A percentile compares a stretch with the other conserved stretches of the same genome.
phyloP scores from a whole-genome alignment of 2,888 invertebrate genomes.

The Resseliella maxima region DNA sequence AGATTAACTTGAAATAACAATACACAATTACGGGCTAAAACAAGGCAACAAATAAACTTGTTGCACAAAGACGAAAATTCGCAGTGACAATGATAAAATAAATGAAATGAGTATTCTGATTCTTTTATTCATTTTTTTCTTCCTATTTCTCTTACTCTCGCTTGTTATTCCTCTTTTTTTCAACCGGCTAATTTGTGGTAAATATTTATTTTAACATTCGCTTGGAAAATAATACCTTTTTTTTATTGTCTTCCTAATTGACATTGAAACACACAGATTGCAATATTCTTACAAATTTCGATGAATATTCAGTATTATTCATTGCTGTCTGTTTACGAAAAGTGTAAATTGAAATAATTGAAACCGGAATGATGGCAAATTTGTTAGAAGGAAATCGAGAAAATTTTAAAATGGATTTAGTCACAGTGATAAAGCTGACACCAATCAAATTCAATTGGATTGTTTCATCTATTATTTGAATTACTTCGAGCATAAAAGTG shows the following conservation, averaged over 20 bases:
- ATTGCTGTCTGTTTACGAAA: not conserved
- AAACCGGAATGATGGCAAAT: not conserved
- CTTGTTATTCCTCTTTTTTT: not conserved
- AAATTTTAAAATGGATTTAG: not conserved
- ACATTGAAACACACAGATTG: not conserved
- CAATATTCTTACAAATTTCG: not conserved
- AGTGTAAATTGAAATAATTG: slow-evolving; percentile 35
- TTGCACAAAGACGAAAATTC: not conserved
- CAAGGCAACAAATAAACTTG: not conserved
- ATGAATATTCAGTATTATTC: not conserved
- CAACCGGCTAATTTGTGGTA: not conserved
- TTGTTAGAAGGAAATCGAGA: not conserved
- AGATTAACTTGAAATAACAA: not conserved
- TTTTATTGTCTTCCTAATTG: slow-evolving; percentile 45
- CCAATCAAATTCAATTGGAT: slow-evolving; percentile 9
- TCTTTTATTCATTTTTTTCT: too few species aligned
- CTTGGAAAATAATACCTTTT: not conserved
- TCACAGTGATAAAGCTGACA: not conserved
- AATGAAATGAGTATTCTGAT: slow-evolving; percentile 29
- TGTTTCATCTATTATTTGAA: not conserved
- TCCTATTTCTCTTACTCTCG: too few species aligned
- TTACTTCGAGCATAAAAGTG: slow-evolving; percentile 14
- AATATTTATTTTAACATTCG: not conserved
- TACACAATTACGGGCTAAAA: not conserved
- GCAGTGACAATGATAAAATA: not conserved